Conservation (phyloP, 92 coral and sea anemone species). For the Chrysogorgia sp. region DNA sequence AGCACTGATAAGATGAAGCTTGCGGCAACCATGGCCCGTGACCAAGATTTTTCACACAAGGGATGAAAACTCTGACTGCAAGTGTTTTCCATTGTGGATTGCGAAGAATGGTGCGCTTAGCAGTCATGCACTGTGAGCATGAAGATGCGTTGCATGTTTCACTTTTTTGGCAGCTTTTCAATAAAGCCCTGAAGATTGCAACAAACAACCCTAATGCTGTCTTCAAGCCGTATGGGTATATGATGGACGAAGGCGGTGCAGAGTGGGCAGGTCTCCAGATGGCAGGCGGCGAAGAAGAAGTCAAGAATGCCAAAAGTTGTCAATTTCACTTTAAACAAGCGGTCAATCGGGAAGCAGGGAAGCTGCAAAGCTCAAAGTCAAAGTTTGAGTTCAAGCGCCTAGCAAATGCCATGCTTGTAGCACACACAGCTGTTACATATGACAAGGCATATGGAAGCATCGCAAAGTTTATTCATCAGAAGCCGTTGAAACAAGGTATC, state of each 20-base stretch:
- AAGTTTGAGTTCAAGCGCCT: constrained; percentile 39
- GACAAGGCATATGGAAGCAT: constrained; percentile 39
- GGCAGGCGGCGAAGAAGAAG: constrained; percentile 24
- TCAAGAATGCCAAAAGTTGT: constrained; percentile 36
- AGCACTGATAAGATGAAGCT: constrained; percentile 37
- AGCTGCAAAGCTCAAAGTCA: constrained; percentile 34
- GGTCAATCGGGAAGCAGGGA: constrained; percentile 25
- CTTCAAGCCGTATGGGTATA: constrained; percentile 29
- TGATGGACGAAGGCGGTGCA: constrained; percentile 40
- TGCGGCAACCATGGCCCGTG: constrained; percentile 18
- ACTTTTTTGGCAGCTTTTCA: constrained; percentile 19
- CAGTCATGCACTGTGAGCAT: constrained; percentile 35
- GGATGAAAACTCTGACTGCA: constrained; percentile 29
- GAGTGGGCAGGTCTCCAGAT: constrained; percentile 42
- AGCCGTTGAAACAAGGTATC: constrained; percentile 16
- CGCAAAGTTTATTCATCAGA: constrained; percentile 26
- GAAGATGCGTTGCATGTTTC: constrained; percentile 29
- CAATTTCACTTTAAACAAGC: constrained; percentile 42
- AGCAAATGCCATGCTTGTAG: constrained; percentile 32
- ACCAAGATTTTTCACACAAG: constrained; percentile 4
- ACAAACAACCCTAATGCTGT: constrained; percentile 19
- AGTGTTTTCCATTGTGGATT: constrained; percentile 36
- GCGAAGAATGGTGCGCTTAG: constrained; percentile 14
- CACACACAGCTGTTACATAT: constrained; percentile 5
- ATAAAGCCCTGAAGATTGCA: constrained; percentile 19